Evolutionary conservation across 2,797 vertebrate species (phyloP).

Genomic region (Allobates femoralis): DNA sequence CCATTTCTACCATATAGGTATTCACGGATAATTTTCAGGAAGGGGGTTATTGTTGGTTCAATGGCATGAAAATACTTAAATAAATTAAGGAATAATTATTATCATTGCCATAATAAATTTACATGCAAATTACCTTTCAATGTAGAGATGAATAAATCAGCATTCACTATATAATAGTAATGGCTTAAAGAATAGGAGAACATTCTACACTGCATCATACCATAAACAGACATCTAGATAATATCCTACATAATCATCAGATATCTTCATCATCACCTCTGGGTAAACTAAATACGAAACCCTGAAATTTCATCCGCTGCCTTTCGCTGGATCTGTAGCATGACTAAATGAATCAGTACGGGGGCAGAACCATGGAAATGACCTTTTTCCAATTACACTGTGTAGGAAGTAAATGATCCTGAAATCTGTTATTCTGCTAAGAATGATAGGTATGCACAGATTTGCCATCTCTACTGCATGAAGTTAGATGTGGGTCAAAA

Average conservation of each 20-base stretch:
- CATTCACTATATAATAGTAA: not conserved
- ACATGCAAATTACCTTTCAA: not conserved
- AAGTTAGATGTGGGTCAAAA: slow-evolving; percentile 39
- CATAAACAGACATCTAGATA: not conserved
- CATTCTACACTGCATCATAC: not conserved
- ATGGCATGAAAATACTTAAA: not conserved
- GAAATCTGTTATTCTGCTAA: slow-evolving; percentile 36
- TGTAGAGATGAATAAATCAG: not conserved
- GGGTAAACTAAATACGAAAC: not conserved
- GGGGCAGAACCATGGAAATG: slow-evolving; percentile 44
- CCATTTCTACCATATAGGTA: no score
- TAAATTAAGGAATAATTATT: not conserved
- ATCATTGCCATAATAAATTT: not conserved
- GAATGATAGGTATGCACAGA: slow-evolving; percentile 44
- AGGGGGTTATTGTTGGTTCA: not conserved
- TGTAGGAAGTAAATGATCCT: slow-evolving; percentile 49
- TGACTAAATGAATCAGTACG: slow-evolving; percentile 48
- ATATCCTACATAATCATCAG: not conserved
- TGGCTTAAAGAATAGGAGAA: no score
- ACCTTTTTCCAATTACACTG: slow-evolving; percentile 54
- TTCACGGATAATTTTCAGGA: not conserved
- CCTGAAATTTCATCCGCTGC: not conserved
- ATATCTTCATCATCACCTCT: slow-evolving; percentile 12
- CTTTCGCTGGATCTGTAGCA: slow-evolving; percentile 31
- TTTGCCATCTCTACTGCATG: slow-evolving; percentile 37